Conservation (phyloP, 2,888 invertebrate species). For the Carterocephalus palaemon region DNA sequence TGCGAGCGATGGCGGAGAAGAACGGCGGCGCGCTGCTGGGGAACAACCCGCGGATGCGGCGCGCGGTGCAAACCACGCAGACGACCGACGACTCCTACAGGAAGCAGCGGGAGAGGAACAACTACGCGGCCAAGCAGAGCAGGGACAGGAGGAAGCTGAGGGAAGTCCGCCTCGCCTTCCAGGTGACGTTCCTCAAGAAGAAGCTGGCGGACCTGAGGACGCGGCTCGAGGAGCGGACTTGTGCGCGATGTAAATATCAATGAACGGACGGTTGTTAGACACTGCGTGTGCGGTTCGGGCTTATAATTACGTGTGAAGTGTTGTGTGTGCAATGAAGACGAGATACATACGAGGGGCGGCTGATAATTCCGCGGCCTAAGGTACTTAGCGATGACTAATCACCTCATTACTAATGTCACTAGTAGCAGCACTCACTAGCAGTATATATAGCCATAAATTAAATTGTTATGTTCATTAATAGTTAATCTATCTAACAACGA, state of each 20-base stretch:
- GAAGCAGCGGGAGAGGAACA: slow-evolving; percentile 93
- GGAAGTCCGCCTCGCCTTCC: slow-evolving; percentile 94
- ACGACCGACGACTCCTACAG: slow-evolving; percentile 88
- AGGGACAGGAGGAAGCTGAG: slow-evolving; percentile 92
- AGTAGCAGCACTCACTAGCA: too few relatives aligned
- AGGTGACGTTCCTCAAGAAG: slow-evolving; percentile 91
- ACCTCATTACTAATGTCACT: too few relatives aligned
- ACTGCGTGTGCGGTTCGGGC: neutral
- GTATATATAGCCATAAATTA: too few relatives aligned
- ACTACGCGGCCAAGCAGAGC: slow-evolving; percentile 95
- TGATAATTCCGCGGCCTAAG: too few relatives aligned
- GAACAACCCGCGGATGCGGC: slow-evolving; percentile 86
- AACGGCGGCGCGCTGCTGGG: slow-evolving; percentile 78
- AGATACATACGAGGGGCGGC: too few relatives aligned
- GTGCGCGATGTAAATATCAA: slow-evolving; percentile 29
- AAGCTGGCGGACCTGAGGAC: slow-evolving; percentile 88
- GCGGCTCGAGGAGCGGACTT: slow-evolving; percentile 25
- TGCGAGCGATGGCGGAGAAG: slow-evolving; percentile 82
- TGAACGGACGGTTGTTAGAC: slow-evolving; percentile 2
- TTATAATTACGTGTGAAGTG: slow-evolving; percentile 11
- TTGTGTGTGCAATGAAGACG: too few relatives aligned
- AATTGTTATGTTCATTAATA: too few relatives aligned
- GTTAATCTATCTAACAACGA: too few relatives aligned
- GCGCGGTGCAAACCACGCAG: slow-evolving; percentile 62
- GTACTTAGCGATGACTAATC: too few relatives aligned